Percentiles rank a stretch among this genome's conserved stretches.
Evolutionary conservation across 2,113 vertebrate genomes (phyloP).

Genomic region (Pteronura brasiliensis): DNA sequence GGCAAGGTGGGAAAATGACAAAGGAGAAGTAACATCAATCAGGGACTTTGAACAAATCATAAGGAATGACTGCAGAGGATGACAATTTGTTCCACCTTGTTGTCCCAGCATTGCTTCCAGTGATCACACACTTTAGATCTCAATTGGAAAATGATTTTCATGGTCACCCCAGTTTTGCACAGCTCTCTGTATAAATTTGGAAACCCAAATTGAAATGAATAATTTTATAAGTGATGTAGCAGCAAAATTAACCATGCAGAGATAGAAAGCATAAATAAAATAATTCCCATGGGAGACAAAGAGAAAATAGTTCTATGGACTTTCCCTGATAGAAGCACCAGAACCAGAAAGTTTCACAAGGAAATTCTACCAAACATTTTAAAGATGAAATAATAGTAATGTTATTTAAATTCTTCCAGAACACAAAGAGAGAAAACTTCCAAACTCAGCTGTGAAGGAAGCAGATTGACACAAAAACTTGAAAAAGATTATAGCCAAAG

Average conservation of each 20-base stretch:
- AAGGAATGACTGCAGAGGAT: background rate
- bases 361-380: background rate
- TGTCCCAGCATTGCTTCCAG: background rate
- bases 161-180: background rate
- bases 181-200: background rate
- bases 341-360: background rate
- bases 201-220: background rate
- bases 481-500: background rate
- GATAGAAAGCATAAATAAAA: background rate
- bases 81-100: background rate
- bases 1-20: background rate
- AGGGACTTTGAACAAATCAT: background rate
- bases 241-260: background rate
- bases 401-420: background rate
- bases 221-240: background rate
- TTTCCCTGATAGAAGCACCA: background rate
- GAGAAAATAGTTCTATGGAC: background rate
- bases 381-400: background rate
- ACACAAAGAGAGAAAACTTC: background rate
- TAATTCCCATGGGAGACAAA: background rate
- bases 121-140: background rate
- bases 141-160: background rate
- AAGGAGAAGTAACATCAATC: background rate
- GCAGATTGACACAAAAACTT: background rate
- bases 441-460: background rate